Evolutionary conservation across 2,888 invertebrate species (phyloP).

Genomic region (Chouioia cunea): DNA sequence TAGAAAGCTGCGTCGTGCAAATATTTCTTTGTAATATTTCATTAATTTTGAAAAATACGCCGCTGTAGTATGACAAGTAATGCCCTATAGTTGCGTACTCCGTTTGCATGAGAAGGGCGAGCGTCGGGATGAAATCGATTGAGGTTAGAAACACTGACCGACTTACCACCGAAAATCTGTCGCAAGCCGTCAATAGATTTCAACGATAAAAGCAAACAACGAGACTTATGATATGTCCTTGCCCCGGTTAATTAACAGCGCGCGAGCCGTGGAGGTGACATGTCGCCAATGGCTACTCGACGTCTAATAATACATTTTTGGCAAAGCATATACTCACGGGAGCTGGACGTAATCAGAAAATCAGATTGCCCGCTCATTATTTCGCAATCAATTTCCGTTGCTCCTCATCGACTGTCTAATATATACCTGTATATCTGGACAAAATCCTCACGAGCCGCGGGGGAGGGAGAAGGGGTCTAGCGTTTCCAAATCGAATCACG

Average conservation of each 20-base stretch:
- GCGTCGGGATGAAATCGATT: too few relatives aligned
- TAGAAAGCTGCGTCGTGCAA: slow-evolving; percentile 6
- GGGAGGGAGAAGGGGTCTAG: too few relatives aligned
- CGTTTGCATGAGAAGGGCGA: too few relatives aligned
- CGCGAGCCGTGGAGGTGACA: not conserved
- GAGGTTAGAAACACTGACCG: too few relatives aligned
- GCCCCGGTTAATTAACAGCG: too few relatives aligned
- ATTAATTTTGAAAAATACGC: too few relatives aligned
- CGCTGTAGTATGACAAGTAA: not conserved
- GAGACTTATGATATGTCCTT: too few relatives aligned
- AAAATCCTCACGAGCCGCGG: slow-evolving; percentile 2
- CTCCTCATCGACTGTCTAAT: not conserved
- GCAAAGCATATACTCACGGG: not conserved
- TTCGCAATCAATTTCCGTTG: slow-evolving; percentile 29
- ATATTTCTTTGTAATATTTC: too few relatives aligned
- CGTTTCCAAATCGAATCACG: slow-evolving; percentile 25
- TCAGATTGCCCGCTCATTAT: slow-evolving; percentile 13
- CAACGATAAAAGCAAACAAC: too few relatives aligned
- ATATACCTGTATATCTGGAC: not conserved
- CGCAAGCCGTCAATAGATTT: too few relatives aligned
- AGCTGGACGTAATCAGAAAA: slow-evolving; percentile 26
- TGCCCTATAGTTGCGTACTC: too few relatives aligned
- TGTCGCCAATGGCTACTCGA: not conserved
- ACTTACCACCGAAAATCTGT: too few relatives aligned
- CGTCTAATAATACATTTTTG: slow-evolving; percentile 28